Conservation (phyloP, 2,113 vertebrate species). For the Tursiops truncatus region DNA sequence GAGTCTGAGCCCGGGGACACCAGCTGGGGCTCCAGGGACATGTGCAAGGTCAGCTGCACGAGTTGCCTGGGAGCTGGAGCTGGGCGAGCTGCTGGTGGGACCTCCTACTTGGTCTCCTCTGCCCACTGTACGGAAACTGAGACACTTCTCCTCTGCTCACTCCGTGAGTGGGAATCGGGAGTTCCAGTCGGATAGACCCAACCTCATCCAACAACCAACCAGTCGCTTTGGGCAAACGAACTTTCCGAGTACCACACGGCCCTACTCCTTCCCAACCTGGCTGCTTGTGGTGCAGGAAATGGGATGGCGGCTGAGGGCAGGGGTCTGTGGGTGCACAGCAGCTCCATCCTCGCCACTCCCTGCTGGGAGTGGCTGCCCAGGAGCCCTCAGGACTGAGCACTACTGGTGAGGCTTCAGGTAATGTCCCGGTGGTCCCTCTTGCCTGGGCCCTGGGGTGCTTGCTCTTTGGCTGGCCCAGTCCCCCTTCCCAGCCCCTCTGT, state of each 20-base stretch:
- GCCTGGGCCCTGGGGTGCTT: neutral
- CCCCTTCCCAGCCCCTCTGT: rapidly evolving
- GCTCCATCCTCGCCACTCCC: rapidly evolving
- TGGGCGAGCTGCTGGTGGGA: neutral
- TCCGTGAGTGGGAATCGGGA: neutral
- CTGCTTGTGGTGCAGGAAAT: neutral
- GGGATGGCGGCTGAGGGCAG: rapidly evolving
- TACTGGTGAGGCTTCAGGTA: neutral
- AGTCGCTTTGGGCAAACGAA: neutral
- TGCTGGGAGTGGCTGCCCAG: neutral
- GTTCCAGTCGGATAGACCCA: too few species aligned
- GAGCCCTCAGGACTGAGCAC: neutral
- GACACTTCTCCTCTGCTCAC: neutral
- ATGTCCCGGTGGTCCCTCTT: neutral
- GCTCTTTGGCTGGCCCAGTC: rapidly evolving
- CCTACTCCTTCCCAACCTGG: neutral
- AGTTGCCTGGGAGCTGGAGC: neutral
- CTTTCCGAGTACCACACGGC: neutral
- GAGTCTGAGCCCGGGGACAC: neutral
- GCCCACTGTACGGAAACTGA: neutral
- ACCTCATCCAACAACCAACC: neutral
- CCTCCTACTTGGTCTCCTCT: neutral
- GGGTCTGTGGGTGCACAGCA: rapidly evolving
- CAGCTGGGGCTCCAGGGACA: neutral
- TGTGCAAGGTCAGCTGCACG: neutral